phyloP scores from a whole-genome alignment of 2,797 vertebrate species.

The Chlorospingus semifuscus region DNA sequence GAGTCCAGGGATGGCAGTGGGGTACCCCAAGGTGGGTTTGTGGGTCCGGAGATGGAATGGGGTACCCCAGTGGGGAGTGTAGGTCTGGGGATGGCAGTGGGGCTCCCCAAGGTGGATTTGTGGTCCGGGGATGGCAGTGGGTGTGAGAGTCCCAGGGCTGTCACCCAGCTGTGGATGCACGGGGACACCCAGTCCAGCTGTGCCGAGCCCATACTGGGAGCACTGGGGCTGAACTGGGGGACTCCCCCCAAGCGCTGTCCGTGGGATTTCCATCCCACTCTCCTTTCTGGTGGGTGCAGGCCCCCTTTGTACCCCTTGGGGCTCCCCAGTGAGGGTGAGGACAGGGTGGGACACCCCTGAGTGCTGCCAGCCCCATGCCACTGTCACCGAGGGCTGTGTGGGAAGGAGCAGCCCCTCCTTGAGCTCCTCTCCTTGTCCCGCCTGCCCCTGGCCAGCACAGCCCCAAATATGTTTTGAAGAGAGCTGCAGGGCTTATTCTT shows the following conservation, averaged over 20 bases:
- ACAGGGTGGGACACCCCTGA: background rate
- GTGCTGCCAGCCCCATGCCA: rapidly evolving
- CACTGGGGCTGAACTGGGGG: background rate
- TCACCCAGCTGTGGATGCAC: background rate
- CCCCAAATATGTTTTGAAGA: background rate
- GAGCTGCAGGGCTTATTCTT: background rate
- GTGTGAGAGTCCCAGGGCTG: background rate
- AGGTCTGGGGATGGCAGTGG: background rate
- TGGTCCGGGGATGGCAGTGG: background rate
- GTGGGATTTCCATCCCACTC: background rate
- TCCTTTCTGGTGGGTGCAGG: background rate
- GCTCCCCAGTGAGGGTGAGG: background rate
- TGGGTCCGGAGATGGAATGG: too few species aligned
- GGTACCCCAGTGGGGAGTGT: too few species aligned
- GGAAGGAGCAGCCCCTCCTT: background rate
- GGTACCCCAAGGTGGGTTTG: too few species aligned
- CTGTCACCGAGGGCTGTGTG: rapidly evolving
- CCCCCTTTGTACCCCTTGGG: background rate
- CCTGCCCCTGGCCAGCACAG: background rate
- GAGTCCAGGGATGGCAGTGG: background rate
- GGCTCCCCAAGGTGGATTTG: too few species aligned
- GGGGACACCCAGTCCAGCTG: background rate
- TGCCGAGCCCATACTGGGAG: background rate
- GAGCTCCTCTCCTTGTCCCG: background rate
- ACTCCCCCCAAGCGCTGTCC: rapidly evolving